Conservation (phyloP, 2,797 vertebrate species). For the Parotocinclus haroldoi region DNA sequence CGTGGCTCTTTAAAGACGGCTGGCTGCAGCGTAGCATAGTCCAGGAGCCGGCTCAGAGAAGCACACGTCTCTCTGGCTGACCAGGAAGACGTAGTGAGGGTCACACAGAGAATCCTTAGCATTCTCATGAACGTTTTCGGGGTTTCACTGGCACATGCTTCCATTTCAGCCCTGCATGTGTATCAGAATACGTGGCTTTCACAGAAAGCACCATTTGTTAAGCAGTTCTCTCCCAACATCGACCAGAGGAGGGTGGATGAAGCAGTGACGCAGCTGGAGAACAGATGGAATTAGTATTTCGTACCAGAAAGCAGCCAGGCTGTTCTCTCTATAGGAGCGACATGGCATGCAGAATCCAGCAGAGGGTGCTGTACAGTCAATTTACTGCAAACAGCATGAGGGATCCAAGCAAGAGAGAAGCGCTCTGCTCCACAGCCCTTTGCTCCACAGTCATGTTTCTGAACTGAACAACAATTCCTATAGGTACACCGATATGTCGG, state of each 20-base stretch:
- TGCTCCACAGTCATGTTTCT: constrained; percentile 11
- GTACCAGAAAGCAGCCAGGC: not conserved
- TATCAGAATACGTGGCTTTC: constrained; percentile 81
- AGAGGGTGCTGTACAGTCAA: constrained; percentile 40
- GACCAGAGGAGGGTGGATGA: not conserved
- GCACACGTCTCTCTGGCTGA: not conserved
- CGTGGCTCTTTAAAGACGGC: no score
- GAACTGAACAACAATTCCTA: constrained; percentile 24
- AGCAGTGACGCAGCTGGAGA: not conserved
- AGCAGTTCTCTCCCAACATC: constrained; percentile 25
- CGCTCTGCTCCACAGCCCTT: constrained; percentile 28
- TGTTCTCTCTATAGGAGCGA: not conserved
- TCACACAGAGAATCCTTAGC: not conserved
- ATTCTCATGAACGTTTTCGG: constrained; percentile 58
- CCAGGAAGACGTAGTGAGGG: not conserved
- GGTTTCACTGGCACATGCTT: constrained; percentile 1
- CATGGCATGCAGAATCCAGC: constrained; percentile 35
- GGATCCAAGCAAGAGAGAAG: constrained; percentile 8
- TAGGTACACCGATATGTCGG: constrained; percentile 10
- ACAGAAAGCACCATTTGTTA: constrained; percentile 85
- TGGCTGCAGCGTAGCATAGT: no score
- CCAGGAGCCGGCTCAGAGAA: no score
- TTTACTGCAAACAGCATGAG: constrained; percentile 17
- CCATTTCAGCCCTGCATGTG: not conserved
- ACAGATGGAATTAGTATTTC: not conserved